Evolutionary conservation across 92 coral and sea anemone genomes (phyloP).

Genomic region (Diadumene lineata): DNA sequence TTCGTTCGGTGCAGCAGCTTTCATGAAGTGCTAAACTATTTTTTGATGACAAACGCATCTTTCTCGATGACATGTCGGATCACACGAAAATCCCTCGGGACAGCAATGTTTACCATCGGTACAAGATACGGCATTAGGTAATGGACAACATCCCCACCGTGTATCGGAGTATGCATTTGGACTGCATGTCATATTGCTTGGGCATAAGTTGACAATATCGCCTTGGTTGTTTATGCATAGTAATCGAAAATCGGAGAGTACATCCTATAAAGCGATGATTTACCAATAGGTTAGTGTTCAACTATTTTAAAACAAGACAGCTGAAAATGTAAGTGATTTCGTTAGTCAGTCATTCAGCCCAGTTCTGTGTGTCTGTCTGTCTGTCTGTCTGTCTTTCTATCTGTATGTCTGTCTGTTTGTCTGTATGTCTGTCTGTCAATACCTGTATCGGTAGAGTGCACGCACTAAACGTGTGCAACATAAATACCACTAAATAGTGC

Average conservation of each 20-base stretch:
- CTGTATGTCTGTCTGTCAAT: too few species aligned
- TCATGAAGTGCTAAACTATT: neutral
- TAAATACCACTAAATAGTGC: too few species aligned
- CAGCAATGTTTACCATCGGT: slow-evolving; percentile 82
- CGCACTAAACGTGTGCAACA: too few species aligned
- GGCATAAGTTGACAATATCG: slow-evolving; percentile 60
- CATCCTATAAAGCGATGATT: neutral
- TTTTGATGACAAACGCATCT: slow-evolving; percentile 51
- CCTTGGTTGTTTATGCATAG: slow-evolving; percentile 52
- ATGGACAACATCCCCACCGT: slow-evolving; percentile 73
- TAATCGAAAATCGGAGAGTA: neutral
- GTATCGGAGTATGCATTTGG: slow-evolving; percentile 37
- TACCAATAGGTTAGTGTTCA: neutral
- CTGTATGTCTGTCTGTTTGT: too few species aligned
- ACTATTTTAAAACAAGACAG: too few species aligned
- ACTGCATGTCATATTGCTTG: slow-evolving; percentile 61
- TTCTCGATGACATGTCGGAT: slow-evolving; percentile 31
- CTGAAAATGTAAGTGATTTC: too few species aligned
- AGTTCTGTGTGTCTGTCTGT: too few species aligned
- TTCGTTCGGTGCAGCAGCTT: too few species aligned
- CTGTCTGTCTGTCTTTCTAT: too few species aligned
- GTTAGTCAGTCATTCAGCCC: too few species aligned
- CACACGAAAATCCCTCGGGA: slow-evolving; percentile 75
- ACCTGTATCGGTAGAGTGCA: too few species aligned
- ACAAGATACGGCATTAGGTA: slow-evolving; percentile 57